Conservation (phyloP, 2,113 vertebrate genomes). For the Pangasianodon gigas region DNA sequence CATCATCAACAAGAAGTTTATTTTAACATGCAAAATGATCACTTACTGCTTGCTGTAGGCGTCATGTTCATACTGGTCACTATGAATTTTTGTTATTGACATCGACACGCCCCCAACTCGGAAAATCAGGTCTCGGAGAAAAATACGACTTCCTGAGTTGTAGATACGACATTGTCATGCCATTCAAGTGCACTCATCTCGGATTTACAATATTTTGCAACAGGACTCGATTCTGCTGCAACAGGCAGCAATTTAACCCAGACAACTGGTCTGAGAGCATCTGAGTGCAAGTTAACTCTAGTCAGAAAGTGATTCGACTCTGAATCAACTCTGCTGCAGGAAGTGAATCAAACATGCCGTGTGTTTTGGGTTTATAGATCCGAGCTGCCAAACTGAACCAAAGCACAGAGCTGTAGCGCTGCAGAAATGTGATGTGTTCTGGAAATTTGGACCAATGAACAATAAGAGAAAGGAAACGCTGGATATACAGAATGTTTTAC, state of each 20-base stretch:
- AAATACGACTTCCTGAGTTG: no score
- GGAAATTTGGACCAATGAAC: no score
- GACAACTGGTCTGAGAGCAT: no score
- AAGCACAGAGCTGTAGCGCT: background rate
- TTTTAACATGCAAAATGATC: no score
- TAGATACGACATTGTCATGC: background rate
- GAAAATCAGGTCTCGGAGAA: background rate
- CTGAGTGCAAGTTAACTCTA: no score
- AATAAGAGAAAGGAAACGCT: no score
- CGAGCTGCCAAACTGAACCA: background rate
- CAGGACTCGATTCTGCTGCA: no score
- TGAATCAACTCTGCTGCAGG: background rate
- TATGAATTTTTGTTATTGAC: background rate
- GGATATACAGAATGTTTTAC: no score
- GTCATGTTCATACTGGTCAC: no score
- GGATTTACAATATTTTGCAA: background rate
- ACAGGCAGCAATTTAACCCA: no score
- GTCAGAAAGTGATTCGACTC: background rate
- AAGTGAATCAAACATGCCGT: background rate
- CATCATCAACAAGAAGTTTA: no score
- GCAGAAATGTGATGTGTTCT: background rate
- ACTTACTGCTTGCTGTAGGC: no score
- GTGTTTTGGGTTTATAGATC: background rate
- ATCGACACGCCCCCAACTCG: background rate
- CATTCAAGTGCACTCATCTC: background rate